Evolutionary conservation across 2,113 vertebrate genomes (phyloP).

Genomic region (Sceloporus tristichus): DNA sequence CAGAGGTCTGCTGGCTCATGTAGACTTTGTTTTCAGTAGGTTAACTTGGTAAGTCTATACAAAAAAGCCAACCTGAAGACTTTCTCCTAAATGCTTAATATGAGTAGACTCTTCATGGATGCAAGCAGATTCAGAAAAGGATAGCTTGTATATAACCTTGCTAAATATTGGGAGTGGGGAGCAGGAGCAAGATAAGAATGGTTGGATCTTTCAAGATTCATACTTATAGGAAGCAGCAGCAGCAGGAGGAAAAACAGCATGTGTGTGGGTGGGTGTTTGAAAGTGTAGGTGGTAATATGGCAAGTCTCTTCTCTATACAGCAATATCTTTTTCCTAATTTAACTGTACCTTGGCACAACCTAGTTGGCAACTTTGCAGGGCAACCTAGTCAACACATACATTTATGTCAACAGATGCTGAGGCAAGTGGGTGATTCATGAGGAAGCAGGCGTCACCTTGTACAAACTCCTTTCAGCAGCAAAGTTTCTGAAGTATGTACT

Average conservation of each 20-base stretch:
- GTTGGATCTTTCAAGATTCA: not conserved
- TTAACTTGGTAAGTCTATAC: not conserved
- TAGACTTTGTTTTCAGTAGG: too few species aligned
- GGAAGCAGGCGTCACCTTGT: slow-evolving; percentile 40
- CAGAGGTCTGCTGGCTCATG: too few species aligned
- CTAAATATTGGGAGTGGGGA: not conserved
- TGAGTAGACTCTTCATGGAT: not conserved
- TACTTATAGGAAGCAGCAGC: not conserved
- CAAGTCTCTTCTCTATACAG: slow-evolving; percentile 27
- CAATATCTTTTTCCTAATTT: slow-evolving; percentile 31
- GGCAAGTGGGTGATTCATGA: not conserved
- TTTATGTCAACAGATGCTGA: slow-evolving; percentile 28
- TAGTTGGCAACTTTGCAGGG: slow-evolving; percentile 46
- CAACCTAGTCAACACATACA: slow-evolving; percentile 43
- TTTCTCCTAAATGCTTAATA: not conserved
- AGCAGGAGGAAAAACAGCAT: slow-evolving; percentile 22
- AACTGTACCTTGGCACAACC: slow-evolving; percentile 36
- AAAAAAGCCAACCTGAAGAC: not conserved
- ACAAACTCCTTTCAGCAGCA: slow-evolving; percentile 30
- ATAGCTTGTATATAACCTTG: not conserved
- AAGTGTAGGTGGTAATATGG: slow-evolving; percentile 29
- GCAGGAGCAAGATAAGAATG: slow-evolving; percentile 19
- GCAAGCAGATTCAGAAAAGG: slow-evolving; percentile 29
- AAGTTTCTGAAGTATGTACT: not conserved
- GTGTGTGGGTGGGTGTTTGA: not conserved